phyloP scores from a whole-genome alignment of 1,140 invertebrate species.

The Pseudomyrmex sp. region DNA sequence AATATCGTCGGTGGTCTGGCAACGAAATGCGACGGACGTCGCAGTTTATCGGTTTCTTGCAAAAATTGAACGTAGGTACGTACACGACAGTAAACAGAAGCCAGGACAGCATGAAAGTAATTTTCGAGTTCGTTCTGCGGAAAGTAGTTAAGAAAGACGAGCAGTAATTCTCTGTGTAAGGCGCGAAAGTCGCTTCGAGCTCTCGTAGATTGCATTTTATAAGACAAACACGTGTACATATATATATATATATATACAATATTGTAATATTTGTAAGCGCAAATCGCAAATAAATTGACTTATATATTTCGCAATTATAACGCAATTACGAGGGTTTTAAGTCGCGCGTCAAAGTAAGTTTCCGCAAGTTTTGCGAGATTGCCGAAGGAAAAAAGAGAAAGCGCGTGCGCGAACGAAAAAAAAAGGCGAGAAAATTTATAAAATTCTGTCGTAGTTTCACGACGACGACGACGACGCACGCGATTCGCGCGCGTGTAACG shows the following conservation, averaged over 20 bases:
- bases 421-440: slow-evolving; percentile 5
- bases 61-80: background rate
- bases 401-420: background rate
- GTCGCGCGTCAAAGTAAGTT: background rate
- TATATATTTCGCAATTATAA: slow-evolving; percentile 7
- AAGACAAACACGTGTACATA: background rate
- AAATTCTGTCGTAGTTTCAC: slow-evolving; percentile 11
- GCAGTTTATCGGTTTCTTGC: slow-evolving; percentile 17
- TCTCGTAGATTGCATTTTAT: slow-evolving; percentile 30
- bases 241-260: too few species aligned
- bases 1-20: slow-evolving; percentile 14
- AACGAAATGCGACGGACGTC: slow-evolving; percentile 3
- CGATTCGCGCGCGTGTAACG: slow-evolving; percentile 42
- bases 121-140: slow-evolving; percentile 19
- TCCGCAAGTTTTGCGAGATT: background rate
- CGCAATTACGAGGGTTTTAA: slow-evolving; percentile 18
- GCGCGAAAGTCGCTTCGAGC: slow-evolving; percentile 2
- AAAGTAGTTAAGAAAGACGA: slow-evolving; percentile 8
- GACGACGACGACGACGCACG: slow-evolving; percentile 10
- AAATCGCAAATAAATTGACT: slow-evolving; percentile 20
- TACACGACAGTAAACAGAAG: slow-evolving; percentile 17
- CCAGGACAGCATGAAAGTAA: slow-evolving; percentile 13
- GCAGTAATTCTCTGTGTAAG: background rate
- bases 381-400: background rate
- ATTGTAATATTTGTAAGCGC: background rate